phyloP scores from a whole-genome alignment of 1,140 invertebrate genomes.

The Littorina saxatilis region DNA sequence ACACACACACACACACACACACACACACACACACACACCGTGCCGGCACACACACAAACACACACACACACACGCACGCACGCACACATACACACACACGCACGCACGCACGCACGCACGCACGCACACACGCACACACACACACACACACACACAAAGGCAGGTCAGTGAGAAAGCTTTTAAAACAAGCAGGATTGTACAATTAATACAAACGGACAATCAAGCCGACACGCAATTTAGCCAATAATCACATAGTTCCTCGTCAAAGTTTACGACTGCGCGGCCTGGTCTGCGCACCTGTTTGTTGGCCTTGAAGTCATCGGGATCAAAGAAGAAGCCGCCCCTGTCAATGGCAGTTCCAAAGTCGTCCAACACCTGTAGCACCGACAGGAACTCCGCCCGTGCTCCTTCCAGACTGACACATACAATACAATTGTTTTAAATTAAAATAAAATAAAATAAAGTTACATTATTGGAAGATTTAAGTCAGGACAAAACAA shows the following conservation, averaged over 20 bases:
- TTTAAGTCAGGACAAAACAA: background rate
- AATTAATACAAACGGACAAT: too few relatives aligned
- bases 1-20: too few relatives aligned
- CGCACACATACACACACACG: constrained; percentile 8
- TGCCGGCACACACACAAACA: too few relatives aligned
- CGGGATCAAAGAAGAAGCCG: constrained; percentile 55
- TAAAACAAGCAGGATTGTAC: too few relatives aligned
- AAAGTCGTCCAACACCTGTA: constrained; percentile 48
- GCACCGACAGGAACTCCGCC: constrained; percentile 51
- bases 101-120: background rate
- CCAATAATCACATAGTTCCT: too few relatives aligned
- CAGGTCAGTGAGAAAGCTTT: too few relatives aligned
- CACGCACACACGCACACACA: background rate
- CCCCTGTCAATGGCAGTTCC: constrained; percentile 42
- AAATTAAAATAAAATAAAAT: background rate
- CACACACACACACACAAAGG: background rate
- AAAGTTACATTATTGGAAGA: background rate
- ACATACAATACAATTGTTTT: background rate
- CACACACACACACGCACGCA: background rate
- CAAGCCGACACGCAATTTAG: too few relatives aligned
- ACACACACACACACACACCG: too few relatives aligned
- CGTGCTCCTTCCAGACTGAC: constrained; percentile 44
- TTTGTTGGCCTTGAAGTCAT: constrained; percentile 54
- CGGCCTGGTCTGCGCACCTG: too few relatives aligned
- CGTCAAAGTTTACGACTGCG: too few relatives aligned